Percentiles rank a stretch among this genome's conserved stretches.
Conservation (phyloP, 2,797 vertebrate species). For the Scolopax rusticola region DNA sequence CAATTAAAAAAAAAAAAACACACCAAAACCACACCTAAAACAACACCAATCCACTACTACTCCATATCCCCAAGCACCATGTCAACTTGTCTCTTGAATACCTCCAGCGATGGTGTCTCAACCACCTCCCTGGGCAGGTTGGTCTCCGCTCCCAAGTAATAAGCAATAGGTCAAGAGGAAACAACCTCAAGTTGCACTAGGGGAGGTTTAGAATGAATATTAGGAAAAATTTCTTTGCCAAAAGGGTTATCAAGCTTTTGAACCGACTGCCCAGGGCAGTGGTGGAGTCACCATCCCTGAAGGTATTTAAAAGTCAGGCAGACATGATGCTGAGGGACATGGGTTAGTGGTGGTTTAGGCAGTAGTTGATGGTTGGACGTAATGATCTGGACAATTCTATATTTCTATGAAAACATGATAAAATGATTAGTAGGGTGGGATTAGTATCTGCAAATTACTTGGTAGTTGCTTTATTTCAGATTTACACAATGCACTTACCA, state of each 20-base stretch:
- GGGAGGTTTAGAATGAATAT: neutral
- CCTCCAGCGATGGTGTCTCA: too few species aligned
- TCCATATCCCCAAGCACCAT: too few species aligned
- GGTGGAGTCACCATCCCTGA: neutral
- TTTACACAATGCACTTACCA: accelerated
- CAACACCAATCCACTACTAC: too few species aligned
- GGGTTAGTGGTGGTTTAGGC: neutral
- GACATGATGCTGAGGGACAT: neutral
- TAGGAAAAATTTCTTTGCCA: neutral
- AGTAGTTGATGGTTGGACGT: neutral
- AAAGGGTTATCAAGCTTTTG: neutral
- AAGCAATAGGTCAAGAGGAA: neutral
- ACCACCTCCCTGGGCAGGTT: too few species aligned
- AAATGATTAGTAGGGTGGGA: neutral
- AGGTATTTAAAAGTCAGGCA: neutral
- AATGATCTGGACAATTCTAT: neutral
- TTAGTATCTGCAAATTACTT: neutral
- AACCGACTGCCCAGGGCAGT: neutral
- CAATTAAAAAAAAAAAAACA: too few species aligned
- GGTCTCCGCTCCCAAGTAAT: neutral
- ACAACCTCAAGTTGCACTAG: neutral
- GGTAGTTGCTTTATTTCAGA: neutral
- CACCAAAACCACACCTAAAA: too few species aligned
- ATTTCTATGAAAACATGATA: neutral
- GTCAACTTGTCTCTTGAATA: too few species aligned